phyloP scores from a whole-genome alignment of 92 coral and sea anemone species.

The Pocillopora meandrina region DNA sequence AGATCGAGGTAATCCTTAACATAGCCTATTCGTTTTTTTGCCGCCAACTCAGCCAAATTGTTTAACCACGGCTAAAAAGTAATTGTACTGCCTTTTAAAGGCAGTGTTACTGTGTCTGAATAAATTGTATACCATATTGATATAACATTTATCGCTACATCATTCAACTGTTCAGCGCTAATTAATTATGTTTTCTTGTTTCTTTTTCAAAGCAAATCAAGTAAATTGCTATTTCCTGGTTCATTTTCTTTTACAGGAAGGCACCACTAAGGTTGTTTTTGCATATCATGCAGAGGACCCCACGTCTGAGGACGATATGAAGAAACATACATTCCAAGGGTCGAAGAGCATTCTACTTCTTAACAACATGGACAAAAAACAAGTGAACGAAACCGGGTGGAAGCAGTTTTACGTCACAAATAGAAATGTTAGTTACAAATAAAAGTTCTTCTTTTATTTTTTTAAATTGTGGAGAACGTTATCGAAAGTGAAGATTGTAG shows the following conservation, averaged over 20 bases:
- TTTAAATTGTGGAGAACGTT: no score
- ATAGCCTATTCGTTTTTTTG: not conserved
- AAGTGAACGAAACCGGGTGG: slow-evolving; percentile 14
- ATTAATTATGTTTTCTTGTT: no score
- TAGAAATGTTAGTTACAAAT: not conserved
- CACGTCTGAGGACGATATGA: not conserved
- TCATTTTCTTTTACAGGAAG: not conserved
- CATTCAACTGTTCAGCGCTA: no score
- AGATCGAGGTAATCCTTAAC: not conserved
- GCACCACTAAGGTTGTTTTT: slow-evolving; percentile 20
- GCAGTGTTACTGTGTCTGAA: no score
- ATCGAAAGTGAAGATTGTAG: no score
- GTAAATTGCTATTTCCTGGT: no score
- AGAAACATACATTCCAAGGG: slow-evolving; percentile 7
- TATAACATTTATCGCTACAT: no score
- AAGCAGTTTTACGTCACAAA: not conserved
- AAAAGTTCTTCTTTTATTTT: not conserved
- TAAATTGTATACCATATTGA: no score
- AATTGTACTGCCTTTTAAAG: no score
- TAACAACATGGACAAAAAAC: slow-evolving; percentile 17
- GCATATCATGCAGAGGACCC: slow-evolving; percentile 24
- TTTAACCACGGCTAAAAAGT: not conserved
- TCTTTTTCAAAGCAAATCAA: no score
- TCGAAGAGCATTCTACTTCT: slow-evolving; percentile 15
- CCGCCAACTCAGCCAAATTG: not conserved